These are phyloP conservation scores for Mongoloraphidia duomilia DNA, from an alignment of 2,888 invertebrate species.

Conservation along the genomic window DNA sequence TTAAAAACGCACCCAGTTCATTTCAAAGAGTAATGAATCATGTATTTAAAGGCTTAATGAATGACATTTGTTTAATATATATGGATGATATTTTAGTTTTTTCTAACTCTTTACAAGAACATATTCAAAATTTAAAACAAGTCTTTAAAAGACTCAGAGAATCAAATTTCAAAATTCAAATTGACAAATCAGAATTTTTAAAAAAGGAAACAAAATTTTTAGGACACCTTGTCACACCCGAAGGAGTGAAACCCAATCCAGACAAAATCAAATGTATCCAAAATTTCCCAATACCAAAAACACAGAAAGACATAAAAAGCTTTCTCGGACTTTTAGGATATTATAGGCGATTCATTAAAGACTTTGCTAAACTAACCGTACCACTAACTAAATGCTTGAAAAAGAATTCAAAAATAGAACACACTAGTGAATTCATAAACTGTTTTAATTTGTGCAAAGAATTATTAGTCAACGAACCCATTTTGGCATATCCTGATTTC, in stretches of 20 bases:
- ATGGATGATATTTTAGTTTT: conserved; percentile 22
- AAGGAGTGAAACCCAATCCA: conserved; percentile 22
- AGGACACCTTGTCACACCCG: conserved; percentile 21
- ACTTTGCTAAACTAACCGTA: conserved; percentile 13
- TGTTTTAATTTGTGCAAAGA: conserved; percentile 3
- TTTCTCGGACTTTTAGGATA: conserved; percentile 17
- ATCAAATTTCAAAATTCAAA: conserved; percentile 17
- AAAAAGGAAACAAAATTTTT: conserved; percentile 19
- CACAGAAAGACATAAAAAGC: conserved; percentile 18
- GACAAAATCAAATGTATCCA: conserved; percentile 18
- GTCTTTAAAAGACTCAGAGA: conserved; percentile 16
- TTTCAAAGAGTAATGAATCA: conserved; percentile 16
- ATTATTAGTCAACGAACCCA: not conserved
- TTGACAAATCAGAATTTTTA: conserved; percentile 18
- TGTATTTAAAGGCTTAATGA: conserved; percentile 11
- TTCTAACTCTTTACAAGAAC: conserved; percentile 18
- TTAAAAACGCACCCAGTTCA: conserved; percentile 13
- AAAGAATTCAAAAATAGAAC: conserved; percentile 3
- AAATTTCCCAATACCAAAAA: conserved; percentile 16
- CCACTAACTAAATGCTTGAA: not conserved
- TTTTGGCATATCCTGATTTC: conserved; percentile 19
- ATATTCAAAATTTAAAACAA: conserved; percentile 12
- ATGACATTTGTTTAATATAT: conserved; percentile 17
- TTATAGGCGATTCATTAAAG: conserved; percentile 14
- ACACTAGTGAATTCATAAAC: not conserved